Evolutionary conservation across 2,888 invertebrate genomes (phyloP), one percentile per base, ranked within the genome.

Genomic region (Epirrhoe tristata): DNA sequence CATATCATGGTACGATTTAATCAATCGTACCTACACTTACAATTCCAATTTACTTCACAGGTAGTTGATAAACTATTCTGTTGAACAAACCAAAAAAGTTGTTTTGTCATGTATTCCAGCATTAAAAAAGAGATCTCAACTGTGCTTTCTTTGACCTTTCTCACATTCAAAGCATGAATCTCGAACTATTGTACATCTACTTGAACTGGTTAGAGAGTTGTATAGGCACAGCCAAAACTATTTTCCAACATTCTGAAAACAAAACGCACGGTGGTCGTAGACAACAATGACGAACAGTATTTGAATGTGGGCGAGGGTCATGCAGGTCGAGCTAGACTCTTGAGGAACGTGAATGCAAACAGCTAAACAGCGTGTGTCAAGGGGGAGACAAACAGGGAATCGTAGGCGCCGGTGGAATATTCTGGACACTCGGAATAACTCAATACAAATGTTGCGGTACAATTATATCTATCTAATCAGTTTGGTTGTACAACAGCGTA

Each of bases 301-400:
- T 72, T 68, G 57, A 16, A 46, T 52, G 64, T 64, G 61, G 68
- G 68, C 64, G 68, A 64, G 58, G 57, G 68, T 63, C 34, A 55
- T 55, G 66, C 75, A 83, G 81, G 81, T 82, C 83, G 71, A 54
- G 75, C 73, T 70, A 69, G 74, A 74, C 81, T 80, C 66, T 60
- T 63, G 36, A 83, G 86, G 87, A 91, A 91, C 90, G 84, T 84
- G 71, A 81, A 84, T 81, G 85, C 77, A 91, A 91, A 92, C 84
- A 91, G 73, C 81, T 76, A 90, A 91, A 91, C 84, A 90, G 76
- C 82, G 74, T 81, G 81, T 86, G 86, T 85, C 87, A 86, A 86
- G 82, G 77, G 80, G 79, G 81, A 78, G 69, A 83, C 82, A 86
- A 83, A 88, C 82, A 84, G 59, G 77, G 77, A 74, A 71, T 80